These are phyloP conservation scores for Lamprotornis superbus DNA, from an alignment of 2,113 vertebrate species.

Conservation along the genomic window DNA sequence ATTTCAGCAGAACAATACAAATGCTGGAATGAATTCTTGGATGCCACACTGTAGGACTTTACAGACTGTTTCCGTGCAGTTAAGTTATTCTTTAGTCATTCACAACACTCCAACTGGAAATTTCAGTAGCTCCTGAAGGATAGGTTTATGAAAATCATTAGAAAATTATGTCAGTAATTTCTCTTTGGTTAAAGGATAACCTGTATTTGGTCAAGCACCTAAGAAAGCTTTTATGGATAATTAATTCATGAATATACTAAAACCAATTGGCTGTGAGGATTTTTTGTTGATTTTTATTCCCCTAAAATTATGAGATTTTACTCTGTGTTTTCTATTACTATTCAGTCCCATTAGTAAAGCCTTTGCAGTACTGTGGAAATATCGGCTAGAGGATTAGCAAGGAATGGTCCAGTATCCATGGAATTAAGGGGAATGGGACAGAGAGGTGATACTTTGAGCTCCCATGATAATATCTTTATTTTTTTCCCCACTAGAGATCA, in stretches of 20 bases:
- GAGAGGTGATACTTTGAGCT: not conserved
- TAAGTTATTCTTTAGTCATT: not conserved
- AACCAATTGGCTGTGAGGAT: not conserved
- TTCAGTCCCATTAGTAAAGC: not conserved
- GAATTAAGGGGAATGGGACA: not conserved
- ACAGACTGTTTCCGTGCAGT: not conserved
- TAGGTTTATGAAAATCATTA: not conserved
- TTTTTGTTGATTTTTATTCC: not conserved
- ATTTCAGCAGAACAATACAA: not conserved
- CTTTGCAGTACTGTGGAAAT: not conserved
- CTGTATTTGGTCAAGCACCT: not conserved
- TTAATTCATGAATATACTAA: not conserved
- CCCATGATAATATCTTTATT: not conserved
- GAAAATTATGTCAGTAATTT: not conserved
- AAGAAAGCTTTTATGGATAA: constrained; percentile 16
- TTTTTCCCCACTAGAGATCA: not conserved
- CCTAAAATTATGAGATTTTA: not conserved
- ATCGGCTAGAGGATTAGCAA: not conserved
- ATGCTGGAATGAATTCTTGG: not conserved
- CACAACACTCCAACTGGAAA: not conserved
- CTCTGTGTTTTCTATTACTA: not conserved
- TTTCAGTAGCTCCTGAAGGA: not conserved
- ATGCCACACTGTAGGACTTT: not conserved
- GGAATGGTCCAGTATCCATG: not conserved
- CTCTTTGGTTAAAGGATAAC: constrained; percentile 43